Base-by-base conservation (phyloP, 53 echinoderm and acorn worm genomes). In the Holothuria leucospilota region DNA sequence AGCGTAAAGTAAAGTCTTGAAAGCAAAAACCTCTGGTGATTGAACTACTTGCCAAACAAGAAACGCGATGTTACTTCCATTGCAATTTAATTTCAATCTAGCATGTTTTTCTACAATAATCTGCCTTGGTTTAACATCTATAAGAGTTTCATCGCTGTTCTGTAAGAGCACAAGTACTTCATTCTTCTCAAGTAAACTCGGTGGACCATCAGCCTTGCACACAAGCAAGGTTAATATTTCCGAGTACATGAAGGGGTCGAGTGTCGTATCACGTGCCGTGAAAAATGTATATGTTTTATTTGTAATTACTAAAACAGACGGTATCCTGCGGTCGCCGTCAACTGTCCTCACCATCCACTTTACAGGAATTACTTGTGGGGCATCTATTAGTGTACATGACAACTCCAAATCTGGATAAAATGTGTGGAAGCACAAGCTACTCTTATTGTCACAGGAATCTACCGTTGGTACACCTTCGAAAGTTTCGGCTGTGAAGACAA, bases 11-110 rank as follows among this genome's bases (percentile, higher is more conserved):
- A 49, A 23, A 40, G 46, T 72, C 5, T 42, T 46, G 8, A 21
- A n/a, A 2, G 34, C 34, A 72, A n/a, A 38, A n/a, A 1, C 41
- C 4, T 72, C 18, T 16, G 5, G 39, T n/a, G 72, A 72, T 5
- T 72, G 39, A 38, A 16, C 39, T 20, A 20, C 39, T 29, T 72
- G n/a, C 72, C 72, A 72, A 72, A 72, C 39, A 18, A 72, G n/a
- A 41, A 14, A 13, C 6, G 46, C 8, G 4, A 42, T 72, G 18
- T 39, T 24, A 2, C 21, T 11, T n/a, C 40, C 40, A 39, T 8
- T 20, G 23, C 39, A 72, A 15, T 40, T 42, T 29, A 72, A 18
- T 39, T n/a, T 2, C 8, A 72, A 4, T 40, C 7, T 40, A 72
- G 40, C 39, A 18, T 15, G 39, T 39, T 7, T 21, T 21, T 72